Base-by-base conservation (phyloP, 1,140 invertebrate species). In the Vollenhovia emeryi region DNA sequence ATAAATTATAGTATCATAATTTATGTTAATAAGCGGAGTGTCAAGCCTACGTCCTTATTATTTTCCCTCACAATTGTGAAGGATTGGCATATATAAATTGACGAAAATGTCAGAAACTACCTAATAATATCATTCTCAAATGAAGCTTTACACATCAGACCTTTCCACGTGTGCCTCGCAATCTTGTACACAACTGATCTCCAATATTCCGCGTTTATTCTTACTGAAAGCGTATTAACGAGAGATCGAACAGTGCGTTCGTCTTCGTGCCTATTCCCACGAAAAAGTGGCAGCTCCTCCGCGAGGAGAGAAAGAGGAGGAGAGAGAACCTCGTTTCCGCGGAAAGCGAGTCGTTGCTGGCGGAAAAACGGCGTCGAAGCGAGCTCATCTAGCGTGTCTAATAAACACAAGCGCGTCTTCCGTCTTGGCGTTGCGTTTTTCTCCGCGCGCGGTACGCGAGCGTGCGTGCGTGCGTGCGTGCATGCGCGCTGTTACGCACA, bases 371-470 rank as follows among this genome's bases (percentile, higher is more conserved):
- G 55, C 85, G 85, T 84, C 64, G 86, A n/a, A 68, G 30, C 71
- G 36, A 43, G 36, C 84, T 76, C 88, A 79, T 88, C 62, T 83
- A 73, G 86, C 91, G 90, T 91, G 88, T 93, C 93, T 92, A 92
- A 93, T 92, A 92, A 93, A 92, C 89, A 90, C 75, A 75, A 88
- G 89, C 80, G 60, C 55, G 33, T 89, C 85, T 87, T 85, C 69
- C 52, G 71, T 62, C 45, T 45, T 48, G 11, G 1, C 36, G 21
- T 66, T 27, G 4, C 13, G 48, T 69, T 74, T 76, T 40, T 55
- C 36, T 57, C 45, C 24, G 33, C 74, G 52, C 60, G 55, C 11
- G 33, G 6, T 36, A 6, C 33, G 43, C 50, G 52, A 18, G 50
- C 21, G 15, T 21, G 30, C 62, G 13, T 64, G 59, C 87, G 86